Evolutionary conservation across 2,888 invertebrate genomes (phyloP), one percentile per base, ranked within the genome.

Genomic region (Dioctria linearis): DNA sequence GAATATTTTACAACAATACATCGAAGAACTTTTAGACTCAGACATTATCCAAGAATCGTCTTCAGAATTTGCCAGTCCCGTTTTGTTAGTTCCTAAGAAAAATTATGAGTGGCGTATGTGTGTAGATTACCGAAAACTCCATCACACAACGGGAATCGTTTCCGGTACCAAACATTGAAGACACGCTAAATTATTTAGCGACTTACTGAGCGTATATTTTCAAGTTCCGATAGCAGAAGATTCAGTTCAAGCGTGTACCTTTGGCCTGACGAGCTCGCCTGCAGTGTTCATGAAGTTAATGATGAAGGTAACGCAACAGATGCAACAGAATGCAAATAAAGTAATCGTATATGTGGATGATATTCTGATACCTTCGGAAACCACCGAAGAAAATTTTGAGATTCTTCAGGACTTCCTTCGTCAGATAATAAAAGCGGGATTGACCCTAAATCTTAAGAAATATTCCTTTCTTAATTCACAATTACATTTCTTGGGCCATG

Each of bases 211-310:
- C n/a, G n/a, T n/a, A n/a, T n/a, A n/a, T n/a, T n/a, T n/a, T n/a
- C n/a, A n/a, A n/a, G n/a, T n/a, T n/a, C n/a, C n/a, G n/a, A n/a
- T n/a, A n/a, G n/a, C n/a, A n/a, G n/a, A n/a, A n/a, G n/a, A n/a
- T n/a, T n/a, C n/a, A 85, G 65, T 85, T 84, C 63, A 84, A 84
- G 5, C 80, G 85, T 3, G 84, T 86, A 83, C 84, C 85, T 85
- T 85, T 75, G 85, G 85, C 2, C 40, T 85, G 8, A 82, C 84
- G 0, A 85, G 83, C 57, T 84, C 84, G 0, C 85, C 85, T 0
- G 83, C 85, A 0, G 83, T 84, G 0, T 86, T 80, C 40, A 63
- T 75, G 63, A n/a, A 75, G 39, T 0, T 66, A 9, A 75, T 80
- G 80, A 2, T 2, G 2, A 2, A 46, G 2, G 46, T 46, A 1